Evolutionary conservation across 30 jellyfish, hydroid and myxozoan species (phyloP), one percentile per base, ranked within the genome.

Genomic region (Aurelia sp.): DNA sequence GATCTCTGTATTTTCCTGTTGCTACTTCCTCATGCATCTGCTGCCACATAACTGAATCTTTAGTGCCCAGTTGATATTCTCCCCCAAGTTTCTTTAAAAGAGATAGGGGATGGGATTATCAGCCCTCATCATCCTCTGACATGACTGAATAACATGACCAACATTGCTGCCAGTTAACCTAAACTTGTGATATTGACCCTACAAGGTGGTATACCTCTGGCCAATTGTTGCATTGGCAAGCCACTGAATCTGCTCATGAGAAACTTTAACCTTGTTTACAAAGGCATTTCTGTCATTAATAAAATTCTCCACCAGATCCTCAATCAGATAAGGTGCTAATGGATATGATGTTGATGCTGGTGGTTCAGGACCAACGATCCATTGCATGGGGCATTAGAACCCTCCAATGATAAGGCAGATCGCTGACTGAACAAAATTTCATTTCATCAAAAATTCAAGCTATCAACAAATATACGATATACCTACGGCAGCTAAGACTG

Each of bases 361-460:
- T 16, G 82, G 82, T 72, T 80, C 90, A 22, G 81, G 90, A 41
- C 82, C 70, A 27, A 51, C 30, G 30, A 80, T 80, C 90, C 90
- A 80, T 38, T 80, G 82, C 15, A 80, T 68, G 72, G 90, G 82
- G 50, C 35, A 11, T 35, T 22, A 68, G 40, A 51, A 0, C 22
- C 8, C 17, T 40, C 27, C 21, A 31, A 15, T 63, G 17, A 13
- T 10, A 63, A 64, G 12, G 55, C 73, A 27, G 33, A 27, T 27
- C 1, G 33, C 33, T 27, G 33, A 13, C 30, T 40, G n/a, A n/a
- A n/a, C n/a, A n/a, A n/a, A n/a, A n/a, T n/a, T n/a, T n/a, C n/a
- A n/a, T n/a, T n/a, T n/a, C n/a, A n/a, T n/a, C n/a, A n/a, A n/a
- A n/a, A n/a, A n/a, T n/a, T n/a, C n/a, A n/a, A n/a, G n/a, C n/a